Base-by-base conservation (phyloP, 2,113 vertebrate species). In the Eublepharis macularius region DNA sequence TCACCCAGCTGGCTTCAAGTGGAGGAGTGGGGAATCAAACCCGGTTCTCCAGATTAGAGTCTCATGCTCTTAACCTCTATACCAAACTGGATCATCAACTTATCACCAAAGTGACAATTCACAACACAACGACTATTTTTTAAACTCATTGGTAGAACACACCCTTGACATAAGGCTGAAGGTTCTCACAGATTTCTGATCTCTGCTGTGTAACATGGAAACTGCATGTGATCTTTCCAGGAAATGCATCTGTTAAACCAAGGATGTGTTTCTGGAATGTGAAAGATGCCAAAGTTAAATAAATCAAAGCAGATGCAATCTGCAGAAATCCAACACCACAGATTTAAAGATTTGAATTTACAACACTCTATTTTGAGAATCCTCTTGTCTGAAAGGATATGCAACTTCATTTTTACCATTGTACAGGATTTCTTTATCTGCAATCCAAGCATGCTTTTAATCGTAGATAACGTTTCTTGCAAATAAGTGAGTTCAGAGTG, bases 191-290 rank as follows among this genome's bases (percentile, higher is more conserved):
- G 65, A 98, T 92, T 74, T 95, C 96, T 60, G 95, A 91, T 43
- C 65, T 94, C 95, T 98, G 98, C 26, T 96, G 97, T 29, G 98
- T 99, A 85, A 99, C 93, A 51, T 98, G 97, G 90, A 99, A 97
- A 92, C 93, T 90, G 90, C 98, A 99, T 0, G 93, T 92, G 83
- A 99, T 95, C 94, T 97, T 98, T 89, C 96, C 97, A 81, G 98
- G 98, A 95, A 98, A 98, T 24, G 96, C 95, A 80, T 89, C 94
- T 92, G 97, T 97, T 86, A 97, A 92, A 84, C 96, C 91, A 17
- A 97, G 95, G 90, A 99, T 98, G 85, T 96, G 96, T 87, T 94
- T 96, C 99, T 97, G 96, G 84, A 97, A 96, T 72, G 88, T 92
- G 90, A 94, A 96, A 95, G 89, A 92, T 47, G 90, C 74, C 85